These are phyloP conservation scores for Brachionus sp. DNA, from an alignment of 1,140 invertebrate genomes.

Conservation along the genomic window DNA sequence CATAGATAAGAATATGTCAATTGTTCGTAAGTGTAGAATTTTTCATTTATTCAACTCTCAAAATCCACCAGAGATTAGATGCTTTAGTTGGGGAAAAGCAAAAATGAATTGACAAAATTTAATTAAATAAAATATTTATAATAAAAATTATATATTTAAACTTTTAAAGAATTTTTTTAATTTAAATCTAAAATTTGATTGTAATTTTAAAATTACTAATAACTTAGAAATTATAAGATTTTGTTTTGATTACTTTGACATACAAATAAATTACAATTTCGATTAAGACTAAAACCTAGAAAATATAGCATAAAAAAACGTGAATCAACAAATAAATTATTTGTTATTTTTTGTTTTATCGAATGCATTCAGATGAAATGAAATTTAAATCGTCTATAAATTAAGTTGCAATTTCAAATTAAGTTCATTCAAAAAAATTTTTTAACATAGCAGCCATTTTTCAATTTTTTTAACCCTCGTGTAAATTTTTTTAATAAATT, in stretches of 20 bases:
- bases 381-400: not conserved
- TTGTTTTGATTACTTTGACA: constrained; percentile 21
- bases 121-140: no score
- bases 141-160: no score
- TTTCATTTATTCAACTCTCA: no score
- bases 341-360: not conserved
- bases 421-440: not conserved
- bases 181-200: no score
- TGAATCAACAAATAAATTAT: constrained; percentile 3
- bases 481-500: not conserved
- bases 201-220: no score
- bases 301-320: not conserved
- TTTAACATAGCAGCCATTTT: not conserved
- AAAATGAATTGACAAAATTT: no score
- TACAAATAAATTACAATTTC: not conserved
- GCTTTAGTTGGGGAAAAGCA: no score
- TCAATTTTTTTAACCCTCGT: constrained; percentile 19
- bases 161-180: no score
- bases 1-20: no score
- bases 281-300: constrained; percentile 27
- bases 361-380: not conserved
- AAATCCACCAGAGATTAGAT: no score
- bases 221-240: no score
- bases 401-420: constrained; percentile 12
- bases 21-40: no score